Evolutionary conservation across 1,140 invertebrate species (phyloP), one percentile per base, ranked within the genome.

Genomic region (Lethocerus indicus): DNA sequence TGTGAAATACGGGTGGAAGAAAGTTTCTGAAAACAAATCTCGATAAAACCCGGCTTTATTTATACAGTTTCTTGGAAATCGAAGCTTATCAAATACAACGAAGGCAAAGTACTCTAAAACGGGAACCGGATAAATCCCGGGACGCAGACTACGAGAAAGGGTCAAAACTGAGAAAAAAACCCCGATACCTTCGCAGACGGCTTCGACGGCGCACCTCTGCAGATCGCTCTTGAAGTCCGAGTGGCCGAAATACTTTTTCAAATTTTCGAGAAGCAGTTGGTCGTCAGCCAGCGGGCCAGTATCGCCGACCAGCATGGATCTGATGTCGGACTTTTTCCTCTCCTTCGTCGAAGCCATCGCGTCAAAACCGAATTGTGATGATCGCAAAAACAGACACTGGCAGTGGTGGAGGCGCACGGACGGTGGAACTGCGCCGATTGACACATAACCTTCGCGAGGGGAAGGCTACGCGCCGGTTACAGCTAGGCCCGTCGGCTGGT

Each of bases 221-320:
- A 71, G 63, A 55, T 69, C 65, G 61, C 68, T 70, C 66, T 70
- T 71, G 55, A 71, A 72, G 52, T 65, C 64, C 56, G 63, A 56
- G 56, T 70, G 65, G 53, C 67, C 66, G 65, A 72, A 72, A 64
- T 61, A 65, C 58, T 67, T 29, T 43, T 55, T 49, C 25, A 58
- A 39, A 18, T 45, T 45, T 1, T 6, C 37, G 14, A 27, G 23
- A 9, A 27, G 27, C 18, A n/a, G 5, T 24, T 14, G n/a, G 28
- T 5, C 16, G 21, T 16, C 13, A 47, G 27, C 13, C 12, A 28
- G 27, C 24, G 25, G 13, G 21, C 24, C 24, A 27, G 21, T 47
- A 12, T 47, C 18, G 16, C 3, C 3, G n/a, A 42, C 4, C 5
- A 21, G n/a, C 21, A 6, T 24, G n/a, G 5, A 24, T 24, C 23